Percentiles rank a stretch among this genome's conserved stretches.
Conservation (phyloP, 1,140 invertebrate species). For the Cecropterus lyciades region DNA sequence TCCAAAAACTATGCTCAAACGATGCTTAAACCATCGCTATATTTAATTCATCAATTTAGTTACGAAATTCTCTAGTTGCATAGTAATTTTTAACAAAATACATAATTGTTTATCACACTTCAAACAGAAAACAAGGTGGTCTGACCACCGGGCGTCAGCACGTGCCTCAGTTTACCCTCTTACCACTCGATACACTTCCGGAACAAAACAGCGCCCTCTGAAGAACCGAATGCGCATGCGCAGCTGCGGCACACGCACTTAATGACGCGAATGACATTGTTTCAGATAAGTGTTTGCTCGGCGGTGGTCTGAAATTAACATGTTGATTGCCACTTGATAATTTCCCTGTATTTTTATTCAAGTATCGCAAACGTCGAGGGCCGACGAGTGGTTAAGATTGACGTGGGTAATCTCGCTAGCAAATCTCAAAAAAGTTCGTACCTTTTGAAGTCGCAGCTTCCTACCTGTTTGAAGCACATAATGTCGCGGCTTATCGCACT, state of each 20-base stretch:
- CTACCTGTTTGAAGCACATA: slow-evolving; percentile 30
- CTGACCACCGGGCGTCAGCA: slow-evolving; percentile 65
- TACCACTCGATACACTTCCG: slow-evolving; percentile 54
- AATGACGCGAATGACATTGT: slow-evolving; percentile 61
- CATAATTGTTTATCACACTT: slow-evolving; percentile 9
- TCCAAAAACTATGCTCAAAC: no score
- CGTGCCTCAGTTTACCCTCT: slow-evolving; percentile 71
- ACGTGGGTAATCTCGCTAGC: slow-evolving; percentile 35
- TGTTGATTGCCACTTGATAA: slow-evolving; percentile 67
- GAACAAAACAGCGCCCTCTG: slow-evolving; percentile 54
- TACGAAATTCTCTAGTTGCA: no score
- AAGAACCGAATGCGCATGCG: slow-evolving; percentile 51
- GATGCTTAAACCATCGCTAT: no score
- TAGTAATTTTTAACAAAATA: no score
- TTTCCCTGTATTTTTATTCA: slow-evolving; percentile 54
- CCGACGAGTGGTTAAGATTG: slow-evolving; percentile 7
- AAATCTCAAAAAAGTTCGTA: slow-evolving; percentile 25
- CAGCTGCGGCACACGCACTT: slow-evolving; percentile 64
- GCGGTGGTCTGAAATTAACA: slow-evolving; percentile 67
- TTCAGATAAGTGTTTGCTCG: slow-evolving; percentile 51
- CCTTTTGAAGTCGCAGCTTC: slow-evolving; percentile 34
- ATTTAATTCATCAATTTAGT: no score
- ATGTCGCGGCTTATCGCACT: slow-evolving; percentile 25
- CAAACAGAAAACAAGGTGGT: slow-evolving; percentile 49
- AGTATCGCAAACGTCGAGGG: slow-evolving; percentile 26